These are phyloP conservation scores for Alectura lathami DNA, from an alignment of 2,113 vertebrate species.

Conservation along the genomic window DNA sequence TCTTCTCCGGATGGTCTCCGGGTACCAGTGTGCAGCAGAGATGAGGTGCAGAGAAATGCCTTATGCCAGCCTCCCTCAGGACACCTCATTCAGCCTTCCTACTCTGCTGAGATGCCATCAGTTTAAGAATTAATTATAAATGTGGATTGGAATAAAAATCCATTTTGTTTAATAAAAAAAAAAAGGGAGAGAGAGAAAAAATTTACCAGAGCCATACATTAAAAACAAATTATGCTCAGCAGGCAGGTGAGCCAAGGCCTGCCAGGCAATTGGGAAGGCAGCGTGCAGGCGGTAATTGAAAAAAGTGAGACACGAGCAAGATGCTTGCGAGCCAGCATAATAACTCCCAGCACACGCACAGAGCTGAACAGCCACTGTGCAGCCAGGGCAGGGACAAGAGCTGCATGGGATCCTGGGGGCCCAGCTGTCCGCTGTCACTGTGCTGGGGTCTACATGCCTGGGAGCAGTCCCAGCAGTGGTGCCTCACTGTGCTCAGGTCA, in stretches of 20 bases:
- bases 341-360: too few relatives aligned
- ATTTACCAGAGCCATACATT: constrained; percentile 27
- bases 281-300: constrained; percentile 27
- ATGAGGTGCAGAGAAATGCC: not conserved
- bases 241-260: constrained; percentile 29
- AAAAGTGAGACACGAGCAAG: not conserved
- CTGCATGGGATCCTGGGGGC: not conserved
- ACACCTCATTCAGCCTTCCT: not conserved
- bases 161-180: not conserved
- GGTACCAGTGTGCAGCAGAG: not conserved
- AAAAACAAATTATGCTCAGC: constrained; percentile 55
- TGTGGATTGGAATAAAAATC: not conserved
- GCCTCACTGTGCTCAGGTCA: not conserved
- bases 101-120: not conserved
- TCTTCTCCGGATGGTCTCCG: not conserved
- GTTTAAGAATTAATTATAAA: constrained; percentile 52
- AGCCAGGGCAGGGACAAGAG: not conserved
- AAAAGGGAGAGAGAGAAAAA: not conserved
- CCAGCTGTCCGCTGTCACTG: rapidly evolving
- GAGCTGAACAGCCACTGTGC: not conserved
- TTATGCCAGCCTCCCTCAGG: not conserved
- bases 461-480: rapidly evolving
- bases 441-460: not conserved
- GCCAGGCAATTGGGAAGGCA: constrained; percentile 42
- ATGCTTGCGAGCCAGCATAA: too few relatives aligned